phyloP scores from a whole-genome alignment of 2,113 vertebrate genomes.

The Neolamprologus kungweensis region DNA sequence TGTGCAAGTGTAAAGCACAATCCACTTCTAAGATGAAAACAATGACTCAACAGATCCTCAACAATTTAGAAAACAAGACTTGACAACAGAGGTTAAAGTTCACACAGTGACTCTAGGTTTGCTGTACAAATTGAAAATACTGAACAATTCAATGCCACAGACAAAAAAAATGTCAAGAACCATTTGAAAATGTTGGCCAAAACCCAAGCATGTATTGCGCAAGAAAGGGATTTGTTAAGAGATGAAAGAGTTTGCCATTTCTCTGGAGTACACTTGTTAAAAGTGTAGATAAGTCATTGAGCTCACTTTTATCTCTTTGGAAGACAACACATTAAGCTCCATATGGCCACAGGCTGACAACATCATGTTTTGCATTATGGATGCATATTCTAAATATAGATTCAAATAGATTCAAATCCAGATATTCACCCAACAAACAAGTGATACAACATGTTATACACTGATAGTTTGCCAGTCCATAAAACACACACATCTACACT shows the following conservation, averaged over 20 bases:
- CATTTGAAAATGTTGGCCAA: neutral
- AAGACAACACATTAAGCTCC: neutral
- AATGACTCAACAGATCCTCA: neutral
- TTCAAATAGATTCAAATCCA: neutral
- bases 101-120: neutral
- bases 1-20: neutral
- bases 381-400: neutral
- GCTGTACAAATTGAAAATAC: neutral
- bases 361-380: neutral
- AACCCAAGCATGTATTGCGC: neutral
- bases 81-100: neutral
- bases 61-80: neutral
- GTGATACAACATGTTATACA: neutral
- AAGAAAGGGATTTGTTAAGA: neutral
- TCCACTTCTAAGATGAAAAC: neutral
- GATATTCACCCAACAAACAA: neutral
- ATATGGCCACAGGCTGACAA: neutral
- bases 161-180: neutral
- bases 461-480: neutral
- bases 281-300: conserved; percentile 13
- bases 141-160: neutral
- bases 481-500: neutral
- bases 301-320: neutral
- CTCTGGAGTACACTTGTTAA: conserved; percentile 24
- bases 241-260: conserved; percentile 5